Base-by-base conservation (phyloP, 1,140 invertebrate species). In the Plodia interpunctella region DNA sequence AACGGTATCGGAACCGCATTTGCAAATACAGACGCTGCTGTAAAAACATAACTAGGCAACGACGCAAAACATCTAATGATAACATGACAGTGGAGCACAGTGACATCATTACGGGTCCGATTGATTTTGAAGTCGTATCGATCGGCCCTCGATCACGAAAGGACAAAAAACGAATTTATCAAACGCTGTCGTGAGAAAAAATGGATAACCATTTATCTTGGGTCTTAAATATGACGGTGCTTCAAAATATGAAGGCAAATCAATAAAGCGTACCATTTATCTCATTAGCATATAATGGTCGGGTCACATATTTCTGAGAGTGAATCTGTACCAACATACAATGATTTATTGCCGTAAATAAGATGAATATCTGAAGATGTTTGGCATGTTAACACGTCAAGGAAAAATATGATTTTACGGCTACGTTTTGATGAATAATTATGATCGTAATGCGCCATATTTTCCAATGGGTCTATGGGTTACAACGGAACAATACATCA, bases 1-100 rank as follows among this genome's bases (percentile, higher is more conserved):
- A 69, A 72, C 62, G 65, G 68, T 71, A 76, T 60, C 51, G 52
- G 60, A 64, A 67, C 62, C 58, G 60, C 62, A 65, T 72, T 66
- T 65, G 65, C 60, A 58, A 74, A 65, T 64, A 68, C 61, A 28
- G 32, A 17, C 19, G 18, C 53, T 25, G 55, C 51, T 69, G 66
- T 69, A 74, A 69, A 55, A 58, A 66, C 68, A 71, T 67, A 57
- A 72, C 52, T 60, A 35, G 58, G 35, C 44, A 61, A 59, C 59
- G 30, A 57, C 35, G 49, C 49, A 57, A 53, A 50, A 59, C 53
- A 17, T 35, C 38, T 28, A 60, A 61, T 59, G 62, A 62, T 55
- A 54, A 49, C 51, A 38, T 44, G 55, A 66, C 55, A 18, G 51
- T 25, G 53, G 21, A 57, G 51, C 30, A 17, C 50, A 49, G 51